Conservation (phyloP, 2,113 vertebrate species). For the Penelope pileata region DNA sequence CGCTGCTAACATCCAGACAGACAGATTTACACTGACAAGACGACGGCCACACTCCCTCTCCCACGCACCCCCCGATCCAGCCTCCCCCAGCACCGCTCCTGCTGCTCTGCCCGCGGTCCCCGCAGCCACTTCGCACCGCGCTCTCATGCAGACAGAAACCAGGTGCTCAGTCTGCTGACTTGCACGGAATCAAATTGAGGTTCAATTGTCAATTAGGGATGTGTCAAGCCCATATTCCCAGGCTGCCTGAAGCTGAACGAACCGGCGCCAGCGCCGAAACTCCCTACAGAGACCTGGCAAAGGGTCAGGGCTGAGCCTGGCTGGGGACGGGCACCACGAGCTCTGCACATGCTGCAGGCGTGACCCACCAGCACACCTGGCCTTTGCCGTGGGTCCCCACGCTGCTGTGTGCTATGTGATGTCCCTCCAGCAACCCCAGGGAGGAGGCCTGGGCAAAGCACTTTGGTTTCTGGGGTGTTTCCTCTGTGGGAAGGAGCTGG, state of each 20-base stretch:
- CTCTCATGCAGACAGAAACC: background rate
- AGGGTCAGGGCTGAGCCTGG: background rate
- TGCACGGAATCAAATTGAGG: background rate
- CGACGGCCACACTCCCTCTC: background rate
- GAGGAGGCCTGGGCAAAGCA: background rate
- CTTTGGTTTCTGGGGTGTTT: background rate
- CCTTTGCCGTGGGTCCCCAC: rapidly evolving
- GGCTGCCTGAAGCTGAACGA: background rate
- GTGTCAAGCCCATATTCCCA: background rate
- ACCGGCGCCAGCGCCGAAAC: background rate
- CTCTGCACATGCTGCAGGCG: rapidly evolving
- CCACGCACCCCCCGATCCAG: background rate
- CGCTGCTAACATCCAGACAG: constrained; percentile 15
- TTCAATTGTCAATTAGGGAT: background rate
- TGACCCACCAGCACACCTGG: background rate
- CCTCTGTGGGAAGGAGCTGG: background rate
- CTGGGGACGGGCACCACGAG: background rate
- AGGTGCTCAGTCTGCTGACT: background rate
- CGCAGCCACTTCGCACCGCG: rapidly evolving
- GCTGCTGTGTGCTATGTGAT: background rate
- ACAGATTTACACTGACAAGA: constrained; percentile 14
- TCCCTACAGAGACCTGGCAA: background rate
- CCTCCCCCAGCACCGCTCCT: background rate
- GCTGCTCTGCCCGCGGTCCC: background rate
- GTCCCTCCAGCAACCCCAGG: background rate